phyloP scores from a whole-genome alignment of 2,888 invertebrate genomes.

The Podotricha telesiphe region DNA sequence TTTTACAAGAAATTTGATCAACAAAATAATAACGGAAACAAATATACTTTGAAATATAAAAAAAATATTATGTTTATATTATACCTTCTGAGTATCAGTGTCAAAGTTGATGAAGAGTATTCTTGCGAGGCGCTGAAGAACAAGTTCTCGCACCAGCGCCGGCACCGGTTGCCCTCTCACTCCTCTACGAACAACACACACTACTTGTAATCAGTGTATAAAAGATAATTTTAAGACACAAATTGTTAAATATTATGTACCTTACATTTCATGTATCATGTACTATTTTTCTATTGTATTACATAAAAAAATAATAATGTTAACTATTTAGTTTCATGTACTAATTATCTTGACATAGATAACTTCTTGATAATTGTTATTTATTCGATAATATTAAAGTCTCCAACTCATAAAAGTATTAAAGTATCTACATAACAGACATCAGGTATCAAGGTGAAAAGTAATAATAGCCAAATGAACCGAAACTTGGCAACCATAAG shows the following conservation, averaged over 20 bases:
- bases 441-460: not conserved
- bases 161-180: constrained; percentile 92
- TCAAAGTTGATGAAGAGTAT: constrained; percentile 89
- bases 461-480: not conserved
- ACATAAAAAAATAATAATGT: too few relatives aligned
- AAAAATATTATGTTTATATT: too few relatives aligned
- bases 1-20: too few relatives aligned
- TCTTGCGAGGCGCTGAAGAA: constrained; percentile 89
- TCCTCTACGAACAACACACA: constrained; percentile 86
- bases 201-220: constrained; percentile 34
- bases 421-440: not conserved
- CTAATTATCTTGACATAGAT: too few relatives aligned
- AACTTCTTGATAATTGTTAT: too few relatives aligned
- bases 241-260: too few relatives aligned
- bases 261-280: too few relatives aligned
- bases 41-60: too few relatives aligned
- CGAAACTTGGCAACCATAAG: constrained; percentile 10
- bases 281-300: too few relatives aligned
- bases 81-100: constrained; percentile 71
- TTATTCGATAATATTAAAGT: too few relatives aligned
- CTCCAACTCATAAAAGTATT: not conserved
- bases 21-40: too few relatives aligned
- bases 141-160: constrained; percentile 85
- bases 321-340: too few relatives aligned
- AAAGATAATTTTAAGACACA: not conserved